Evolutionary conservation across 2,113 vertebrate species (phyloP), one percentile per base, ranked within the genome.

Genomic region (Leuciscus idus): DNA sequence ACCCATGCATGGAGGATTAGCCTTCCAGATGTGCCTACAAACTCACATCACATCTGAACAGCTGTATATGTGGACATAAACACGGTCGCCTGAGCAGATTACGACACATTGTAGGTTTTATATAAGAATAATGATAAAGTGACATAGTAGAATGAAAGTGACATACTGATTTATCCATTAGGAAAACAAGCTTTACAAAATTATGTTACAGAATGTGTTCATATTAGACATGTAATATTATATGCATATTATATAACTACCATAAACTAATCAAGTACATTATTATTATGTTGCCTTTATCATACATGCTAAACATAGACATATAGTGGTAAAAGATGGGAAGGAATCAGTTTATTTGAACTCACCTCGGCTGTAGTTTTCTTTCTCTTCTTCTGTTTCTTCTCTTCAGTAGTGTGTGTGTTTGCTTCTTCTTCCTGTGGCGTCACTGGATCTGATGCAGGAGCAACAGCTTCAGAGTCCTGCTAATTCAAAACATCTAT

Each of bases 301-400:
- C 39, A 7, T 39, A 39, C 39, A 39, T 39, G 39, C 6, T 7
- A 7, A 39, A 39, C 39, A 39, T 39, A 39, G 39, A 39, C 6
- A 39, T 39, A 7, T 39, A 39, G 39, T 39, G 6, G 39, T 7
- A 36, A 36, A 36, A 5, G 36, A 36, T 36, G 33, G 33, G 33
- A 36, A 36, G 33, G 33, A 36, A 5, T 0, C 36, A 5, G 36
- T 36, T 36, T 36, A 36, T 36, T 36, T 50, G 13, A 15, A 50
- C 89, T 89, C 89, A 93, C 93, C 91, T 93, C 68, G 0, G 46
- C 19, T 83, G 82, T 19, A 21, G 2, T 84, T 50, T 83, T 85
- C 36, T 78, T 79, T 9, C 82, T 83, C 79, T 59, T 85, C 48
- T 62, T 85, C 7, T 61, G 43, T n/a, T 55, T 64, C 62, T 85